phyloP scores from a whole-genome alignment of 2,888 invertebrate genomes.

The Blastobasis lacticolella region DNA sequence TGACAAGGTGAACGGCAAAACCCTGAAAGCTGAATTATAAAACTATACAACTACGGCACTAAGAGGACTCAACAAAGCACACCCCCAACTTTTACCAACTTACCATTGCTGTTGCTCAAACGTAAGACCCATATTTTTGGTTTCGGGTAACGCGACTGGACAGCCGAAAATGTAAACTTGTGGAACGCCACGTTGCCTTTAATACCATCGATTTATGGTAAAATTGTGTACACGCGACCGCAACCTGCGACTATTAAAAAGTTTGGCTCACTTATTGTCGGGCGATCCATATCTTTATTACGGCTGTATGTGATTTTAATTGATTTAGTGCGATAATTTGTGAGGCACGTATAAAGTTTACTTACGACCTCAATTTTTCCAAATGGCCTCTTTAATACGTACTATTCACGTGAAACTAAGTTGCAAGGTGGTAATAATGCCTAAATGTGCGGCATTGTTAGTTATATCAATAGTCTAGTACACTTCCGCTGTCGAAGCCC shows the following conservation, averaged over 20 bases:
- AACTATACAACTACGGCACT: constrained; percentile 4
- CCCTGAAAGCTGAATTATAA: constrained; percentile 19
- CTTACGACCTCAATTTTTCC: neutral
- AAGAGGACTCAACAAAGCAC: neutral
- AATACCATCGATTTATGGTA: constrained; percentile 19
- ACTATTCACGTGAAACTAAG: neutral
- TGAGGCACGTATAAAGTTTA: neutral
- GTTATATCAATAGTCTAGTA: neutral
- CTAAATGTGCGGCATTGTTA: neutral
- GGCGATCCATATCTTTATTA: constrained; percentile 28
- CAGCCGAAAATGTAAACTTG: neutral
- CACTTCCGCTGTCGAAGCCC: neutral
- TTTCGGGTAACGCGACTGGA: no score
- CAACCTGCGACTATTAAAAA: neutral
- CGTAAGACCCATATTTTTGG: no score
- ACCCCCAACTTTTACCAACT: neutral
- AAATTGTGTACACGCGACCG: constrained; percentile 7
- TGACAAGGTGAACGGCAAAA: constrained; percentile 29
- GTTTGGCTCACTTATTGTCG: constrained; percentile 14
- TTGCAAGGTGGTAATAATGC: neutral
- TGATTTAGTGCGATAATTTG: neutral
- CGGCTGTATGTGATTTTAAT: constrained; percentile 2
- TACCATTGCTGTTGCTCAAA: no score
- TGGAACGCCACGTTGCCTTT: neutral
- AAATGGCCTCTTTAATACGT: neutral